phyloP scores from a whole-genome alignment of 2,888 invertebrate genomes.

The Trisateles emortualis region DNA sequence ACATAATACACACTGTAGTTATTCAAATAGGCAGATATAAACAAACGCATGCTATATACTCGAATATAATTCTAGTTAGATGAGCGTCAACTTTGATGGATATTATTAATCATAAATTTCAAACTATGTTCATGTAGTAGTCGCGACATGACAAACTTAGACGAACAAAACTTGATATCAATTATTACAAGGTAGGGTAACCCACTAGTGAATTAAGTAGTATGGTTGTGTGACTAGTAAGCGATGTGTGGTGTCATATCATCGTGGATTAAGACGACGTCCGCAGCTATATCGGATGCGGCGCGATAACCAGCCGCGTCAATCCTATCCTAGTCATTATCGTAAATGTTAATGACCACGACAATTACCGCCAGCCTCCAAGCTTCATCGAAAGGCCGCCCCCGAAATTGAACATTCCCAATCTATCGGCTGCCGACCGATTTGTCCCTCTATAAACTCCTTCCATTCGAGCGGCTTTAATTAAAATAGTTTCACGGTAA shows the following conservation, averaged over 20 bases:
- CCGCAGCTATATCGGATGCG: constrained; percentile 61
- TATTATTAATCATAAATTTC: constrained; percentile 11
- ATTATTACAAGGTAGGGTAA: constrained; percentile 50
- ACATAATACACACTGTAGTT: not conserved
- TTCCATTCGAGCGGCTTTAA: constrained; percentile 75
- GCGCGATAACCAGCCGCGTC: constrained; percentile 70
- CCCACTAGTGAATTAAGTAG: constrained; percentile 44
- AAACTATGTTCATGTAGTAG: constrained; percentile 16
- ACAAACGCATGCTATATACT: not conserved
- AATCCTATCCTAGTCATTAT: constrained; percentile 81
- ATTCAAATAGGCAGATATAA: not conserved
- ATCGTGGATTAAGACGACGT: constrained; percentile 59
- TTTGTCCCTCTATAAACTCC: constrained; percentile 78
- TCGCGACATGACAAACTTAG: constrained; percentile 13
- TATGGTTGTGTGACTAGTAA: constrained; percentile 29
- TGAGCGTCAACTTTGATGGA: constrained; percentile 6
- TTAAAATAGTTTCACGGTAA: constrained; percentile 82
- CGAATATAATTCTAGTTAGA: constrained; percentile 1
- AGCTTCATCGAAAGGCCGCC: constrained; percentile 69
- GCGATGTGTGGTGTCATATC: constrained; percentile 42
- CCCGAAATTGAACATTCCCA: constrained; percentile 76
- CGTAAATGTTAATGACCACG: constrained; percentile 84
- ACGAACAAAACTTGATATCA: constrained; percentile 46
- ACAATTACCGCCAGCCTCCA: constrained; percentile 76
- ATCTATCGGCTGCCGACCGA: constrained; percentile 73